Evolutionary conservation across 2,888 invertebrate species (phyloP).

Genomic region (Andrena bicolor): DNA sequence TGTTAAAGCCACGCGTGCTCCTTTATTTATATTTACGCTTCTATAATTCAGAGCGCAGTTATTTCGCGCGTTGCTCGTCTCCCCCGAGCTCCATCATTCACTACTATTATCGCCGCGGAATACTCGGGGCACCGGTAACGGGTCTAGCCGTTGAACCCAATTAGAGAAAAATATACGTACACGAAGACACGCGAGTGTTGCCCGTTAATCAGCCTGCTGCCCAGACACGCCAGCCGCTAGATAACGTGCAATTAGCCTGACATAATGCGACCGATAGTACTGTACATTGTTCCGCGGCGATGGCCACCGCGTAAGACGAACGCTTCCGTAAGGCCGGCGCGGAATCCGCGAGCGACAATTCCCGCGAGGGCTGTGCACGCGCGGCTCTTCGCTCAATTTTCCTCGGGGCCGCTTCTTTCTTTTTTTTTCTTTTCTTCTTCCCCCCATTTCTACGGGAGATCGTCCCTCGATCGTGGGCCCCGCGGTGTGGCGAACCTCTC

Average conservation of each 20-base stretch:
- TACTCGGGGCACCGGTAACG: not conserved
- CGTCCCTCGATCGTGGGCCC: slow-evolving; percentile 56
- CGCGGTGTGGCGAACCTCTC: slow-evolving; percentile 69
- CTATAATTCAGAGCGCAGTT: too few relatives aligned
- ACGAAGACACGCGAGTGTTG: not conserved
- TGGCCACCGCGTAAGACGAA: not conserved
- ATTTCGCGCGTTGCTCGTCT: not conserved
- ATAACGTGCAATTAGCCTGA: slow-evolving; percentile 55
- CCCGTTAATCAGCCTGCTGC: slow-evolving; percentile 1
- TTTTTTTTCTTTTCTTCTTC: too few relatives aligned
- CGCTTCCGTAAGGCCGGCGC: slow-evolving; percentile 15
- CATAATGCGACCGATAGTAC: slow-evolving; percentile 48
- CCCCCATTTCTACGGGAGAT: slow-evolving; percentile 47
- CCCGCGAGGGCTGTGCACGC: not conserved
- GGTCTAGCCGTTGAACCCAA: not conserved
- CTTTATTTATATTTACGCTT: too few relatives aligned
- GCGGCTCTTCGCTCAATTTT: slow-evolving; percentile 37
- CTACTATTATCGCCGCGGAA: not conserved
- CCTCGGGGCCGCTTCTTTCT: not conserved
- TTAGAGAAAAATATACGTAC: not conserved
- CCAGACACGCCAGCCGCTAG: slow-evolving; percentile 14
- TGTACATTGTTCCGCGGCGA: slow-evolving; percentile 37
- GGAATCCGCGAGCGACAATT: slow-evolving; percentile 8
- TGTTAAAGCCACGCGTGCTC: too few relatives aligned
- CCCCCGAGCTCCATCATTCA: not conserved